Evolutionary conservation across 2,888 invertebrate genomes (phyloP).

Genomic region (Bhutanitis thaidina): DNA sequence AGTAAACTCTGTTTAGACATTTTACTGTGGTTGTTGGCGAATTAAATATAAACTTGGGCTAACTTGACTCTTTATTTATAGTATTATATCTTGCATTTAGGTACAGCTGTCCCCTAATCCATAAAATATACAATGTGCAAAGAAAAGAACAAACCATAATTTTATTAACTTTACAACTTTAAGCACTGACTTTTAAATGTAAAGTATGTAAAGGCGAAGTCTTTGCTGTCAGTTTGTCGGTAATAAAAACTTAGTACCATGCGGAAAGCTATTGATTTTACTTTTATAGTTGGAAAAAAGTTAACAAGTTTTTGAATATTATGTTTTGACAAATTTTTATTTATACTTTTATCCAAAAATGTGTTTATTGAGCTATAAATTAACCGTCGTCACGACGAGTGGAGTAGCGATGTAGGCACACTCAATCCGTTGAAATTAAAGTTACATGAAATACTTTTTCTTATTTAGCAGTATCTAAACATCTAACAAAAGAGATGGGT

Average conservation of each 20-base stretch:
- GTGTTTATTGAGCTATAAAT: too few species aligned
- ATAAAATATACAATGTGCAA: not conserved
- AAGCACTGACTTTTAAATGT: not conserved
- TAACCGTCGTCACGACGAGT: too few species aligned
- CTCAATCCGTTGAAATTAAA: too few species aligned
- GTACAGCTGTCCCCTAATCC: constrained; percentile 34
- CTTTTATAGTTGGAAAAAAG: not conserved
- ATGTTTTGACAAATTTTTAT: too few species aligned
- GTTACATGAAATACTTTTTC: too few species aligned
- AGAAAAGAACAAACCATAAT: not conserved
- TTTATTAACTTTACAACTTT: not conserved
- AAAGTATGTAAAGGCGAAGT: not conserved
- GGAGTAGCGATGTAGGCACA: too few species aligned
- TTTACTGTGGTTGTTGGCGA: constrained; percentile 40
- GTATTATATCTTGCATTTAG: constrained; percentile 44
- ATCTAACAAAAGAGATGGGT: too few species aligned
- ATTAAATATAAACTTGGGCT: constrained; percentile 40
- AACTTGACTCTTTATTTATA: constrained; percentile 42
- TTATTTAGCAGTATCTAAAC: too few species aligned
- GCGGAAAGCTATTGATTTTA: not conserved
- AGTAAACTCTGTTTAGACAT: constrained; percentile 37
- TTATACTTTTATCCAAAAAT: too few species aligned
- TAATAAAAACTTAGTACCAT: not conserved
- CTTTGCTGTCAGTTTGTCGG: not conserved
- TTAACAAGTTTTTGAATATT: too few species aligned